These are phyloP conservation scores for Leucophora obtusa DNA, from an alignment of 2,888 invertebrate genomes.

Conservation along the genomic window DNA sequence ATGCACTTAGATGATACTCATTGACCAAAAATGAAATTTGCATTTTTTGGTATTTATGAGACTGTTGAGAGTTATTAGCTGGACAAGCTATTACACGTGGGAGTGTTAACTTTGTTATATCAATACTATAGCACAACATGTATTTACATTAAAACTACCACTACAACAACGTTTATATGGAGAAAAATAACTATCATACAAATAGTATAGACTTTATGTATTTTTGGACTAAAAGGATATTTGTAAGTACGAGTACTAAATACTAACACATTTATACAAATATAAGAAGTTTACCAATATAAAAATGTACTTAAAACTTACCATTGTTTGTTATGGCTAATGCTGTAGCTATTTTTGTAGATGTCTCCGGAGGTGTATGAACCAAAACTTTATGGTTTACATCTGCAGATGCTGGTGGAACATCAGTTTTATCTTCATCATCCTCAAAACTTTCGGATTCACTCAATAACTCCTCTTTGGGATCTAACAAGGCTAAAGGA, in stretches of 20 bases:
- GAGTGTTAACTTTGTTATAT: slow-evolving; percentile 65
- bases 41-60: slow-evolving; percentile 75
- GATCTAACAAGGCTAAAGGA: slow-evolving; percentile 70
- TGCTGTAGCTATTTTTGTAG: slow-evolving; percentile 50
- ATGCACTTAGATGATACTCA: slow-evolving; percentile 53
- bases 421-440: slow-evolving; percentile 59
- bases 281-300: slow-evolving; percentile 19
- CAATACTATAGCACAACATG: slow-evolving; percentile 51
- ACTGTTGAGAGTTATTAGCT: slow-evolving; percentile 77
- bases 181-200: too few species aligned
- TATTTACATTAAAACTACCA: slow-evolving; percentile 18
- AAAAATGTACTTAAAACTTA: slow-evolving; percentile 56
- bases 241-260: background rate
- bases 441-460: slow-evolving; percentile 68
- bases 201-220: too few species aligned
- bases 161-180: background rate
- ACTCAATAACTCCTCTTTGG: slow-evolving; percentile 74
- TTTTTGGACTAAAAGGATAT: background rate
- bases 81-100: slow-evolving; percentile 73
- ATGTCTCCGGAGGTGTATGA: slow-evolving; percentile 45
- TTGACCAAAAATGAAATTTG: slow-evolving; percentile 67
- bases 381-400: slow-evolving; percentile 49
- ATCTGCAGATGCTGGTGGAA: slow-evolving; percentile 18
- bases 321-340: slow-evolving; percentile 56
- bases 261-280: too few species aligned